These are phyloP conservation scores for Andrena dorsata DNA, from an alignment of 2,888 invertebrate genomes.

Conservation along the genomic window DNA sequence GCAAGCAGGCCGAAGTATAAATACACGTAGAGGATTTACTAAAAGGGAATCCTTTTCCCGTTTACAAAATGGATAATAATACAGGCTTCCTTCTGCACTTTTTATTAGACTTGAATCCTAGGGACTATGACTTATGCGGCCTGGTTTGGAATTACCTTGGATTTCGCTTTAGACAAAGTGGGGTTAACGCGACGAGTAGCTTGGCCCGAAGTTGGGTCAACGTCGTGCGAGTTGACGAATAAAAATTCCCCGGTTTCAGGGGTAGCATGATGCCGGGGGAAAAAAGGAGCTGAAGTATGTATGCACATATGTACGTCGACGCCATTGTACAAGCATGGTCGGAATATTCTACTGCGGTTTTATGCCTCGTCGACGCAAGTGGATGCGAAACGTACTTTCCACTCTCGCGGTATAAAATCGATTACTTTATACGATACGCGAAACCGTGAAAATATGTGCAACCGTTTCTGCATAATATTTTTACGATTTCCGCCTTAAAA, in stretches of 20 bases:
- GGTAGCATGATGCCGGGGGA: constrained; percentile 6
- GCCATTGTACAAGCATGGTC: constrained; percentile 50
- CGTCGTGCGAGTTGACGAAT: constrained; percentile 35
- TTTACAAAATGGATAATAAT: no score
- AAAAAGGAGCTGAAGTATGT: constrained; percentile 35
- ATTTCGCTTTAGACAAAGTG: constrained; percentile 52
- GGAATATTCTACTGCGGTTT: constrained; percentile 57
- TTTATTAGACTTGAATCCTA: background rate
- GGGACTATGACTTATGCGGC: constrained; percentile 42
- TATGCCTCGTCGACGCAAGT: constrained; percentile 55
- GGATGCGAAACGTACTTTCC: constrained; percentile 56
- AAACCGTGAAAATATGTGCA: constrained; percentile 35
- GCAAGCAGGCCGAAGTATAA: no score
- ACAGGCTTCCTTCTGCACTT: no score
- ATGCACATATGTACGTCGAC: constrained; percentile 43
- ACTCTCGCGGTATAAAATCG: constrained; percentile 49
- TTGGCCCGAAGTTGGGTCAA: constrained; percentile 43
- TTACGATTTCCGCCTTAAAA: constrained; percentile 27
- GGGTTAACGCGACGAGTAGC: constrained; percentile 26
- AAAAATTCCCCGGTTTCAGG: constrained; percentile 34
- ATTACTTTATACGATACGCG: constrained; percentile 50
- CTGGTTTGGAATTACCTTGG: constrained; percentile 39
- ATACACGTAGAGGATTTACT: no score
- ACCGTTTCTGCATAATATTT: constrained; percentile 31
- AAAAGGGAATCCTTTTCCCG: no score